These are phyloP conservation scores for Pedicia rivosa DNA, from an alignment of 2,888 invertebrate genomes.

Conservation along the genomic window DNA sequence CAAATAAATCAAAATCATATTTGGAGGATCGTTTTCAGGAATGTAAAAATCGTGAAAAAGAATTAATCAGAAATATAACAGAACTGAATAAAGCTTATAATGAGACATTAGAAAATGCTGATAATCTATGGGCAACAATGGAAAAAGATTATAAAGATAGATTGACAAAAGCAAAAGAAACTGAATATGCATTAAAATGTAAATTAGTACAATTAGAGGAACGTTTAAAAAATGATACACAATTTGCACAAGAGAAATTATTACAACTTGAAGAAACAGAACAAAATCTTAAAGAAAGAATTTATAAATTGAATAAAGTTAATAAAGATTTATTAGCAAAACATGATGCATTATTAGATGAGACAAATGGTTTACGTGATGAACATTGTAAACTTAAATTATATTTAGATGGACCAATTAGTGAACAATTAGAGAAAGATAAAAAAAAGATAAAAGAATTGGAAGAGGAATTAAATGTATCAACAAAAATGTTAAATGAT, in stretches of 20 bases:
- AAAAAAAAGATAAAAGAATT: constrained; percentile 28
- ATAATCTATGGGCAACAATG: constrained; percentile 54
- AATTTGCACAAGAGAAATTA: constrained; percentile 35
- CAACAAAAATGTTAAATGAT: constrained; percentile 33
- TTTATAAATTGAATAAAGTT: constrained; percentile 39
- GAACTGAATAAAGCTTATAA: constrained; percentile 48
- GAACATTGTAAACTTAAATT: constrained; percentile 36
- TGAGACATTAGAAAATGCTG: constrained; percentile 53
- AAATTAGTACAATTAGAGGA: constrained; percentile 40
- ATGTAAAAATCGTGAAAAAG: constrained; percentile 12
- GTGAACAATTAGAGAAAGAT: constrained; percentile 24
- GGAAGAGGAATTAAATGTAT: constrained; percentile 33
- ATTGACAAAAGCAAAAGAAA: constrained; percentile 34
- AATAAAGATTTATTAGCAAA: constrained; percentile 33
- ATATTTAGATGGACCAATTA: constrained; percentile 29
- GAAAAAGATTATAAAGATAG: constrained; percentile 45
- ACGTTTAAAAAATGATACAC: constrained; percentile 34
- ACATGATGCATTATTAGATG: constrained; percentile 31
- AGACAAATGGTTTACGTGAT: constrained; percentile 33
- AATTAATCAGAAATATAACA: constrained; percentile 29
- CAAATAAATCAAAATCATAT: neutral
- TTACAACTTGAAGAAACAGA: constrained; percentile 42
- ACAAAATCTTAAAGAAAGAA: constrained; percentile 34
- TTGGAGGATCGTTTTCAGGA: constrained; percentile 11
- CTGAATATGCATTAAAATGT: constrained; percentile 34